phyloP scores from a whole-genome alignment of 1,140 invertebrate genomes.

The Spodoptera frugiperda region DNA sequence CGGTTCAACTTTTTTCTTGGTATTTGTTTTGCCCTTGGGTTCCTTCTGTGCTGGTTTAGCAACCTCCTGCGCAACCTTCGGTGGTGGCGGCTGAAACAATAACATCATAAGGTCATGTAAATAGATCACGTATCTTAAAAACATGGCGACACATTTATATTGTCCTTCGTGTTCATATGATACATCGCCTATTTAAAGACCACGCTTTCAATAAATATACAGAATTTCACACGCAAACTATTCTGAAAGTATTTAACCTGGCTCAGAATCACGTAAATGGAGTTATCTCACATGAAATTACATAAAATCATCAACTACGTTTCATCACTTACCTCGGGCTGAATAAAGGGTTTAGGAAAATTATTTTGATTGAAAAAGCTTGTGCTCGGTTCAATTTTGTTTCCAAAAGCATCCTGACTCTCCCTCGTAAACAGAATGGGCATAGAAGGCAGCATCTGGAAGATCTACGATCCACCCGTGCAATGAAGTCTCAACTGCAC shows the following conservation, averaged over 20 bases:
- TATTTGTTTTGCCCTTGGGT: conserved; percentile 53
- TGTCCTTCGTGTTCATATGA: not conserved
- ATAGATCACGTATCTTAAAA: conserved; percentile 46
- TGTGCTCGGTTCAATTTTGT: conserved; percentile 76
- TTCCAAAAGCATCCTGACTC: conserved; percentile 79
- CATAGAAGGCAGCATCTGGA: conserved; percentile 87
- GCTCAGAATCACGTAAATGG: not conserved
- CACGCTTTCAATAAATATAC: not conserved
- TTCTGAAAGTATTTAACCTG: not conserved
- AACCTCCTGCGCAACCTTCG: conserved; percentile 51
- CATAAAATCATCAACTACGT: conserved; percentile 44
- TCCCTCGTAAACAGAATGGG: conserved; percentile 82
- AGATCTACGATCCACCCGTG: conserved; percentile 58
- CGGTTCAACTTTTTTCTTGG: conserved; percentile 66
- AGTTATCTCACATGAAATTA: conserved; percentile 41
- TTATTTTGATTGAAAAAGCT: conserved; percentile 73
- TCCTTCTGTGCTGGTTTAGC: conserved; percentile 56
- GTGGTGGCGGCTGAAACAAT: conserved; percentile 64
- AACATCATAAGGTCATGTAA: conserved; percentile 46
- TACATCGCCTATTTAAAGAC: not conserved
- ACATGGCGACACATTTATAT: conserved; percentile 61
- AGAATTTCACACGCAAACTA: not conserved
- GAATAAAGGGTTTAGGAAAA: conserved; percentile 64
- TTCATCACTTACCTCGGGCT: conserved; percentile 69
- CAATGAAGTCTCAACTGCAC: conserved; percentile 59